Conservation (phyloP, 2,113 vertebrate genomes). For the Nothocercus julius region DNA sequence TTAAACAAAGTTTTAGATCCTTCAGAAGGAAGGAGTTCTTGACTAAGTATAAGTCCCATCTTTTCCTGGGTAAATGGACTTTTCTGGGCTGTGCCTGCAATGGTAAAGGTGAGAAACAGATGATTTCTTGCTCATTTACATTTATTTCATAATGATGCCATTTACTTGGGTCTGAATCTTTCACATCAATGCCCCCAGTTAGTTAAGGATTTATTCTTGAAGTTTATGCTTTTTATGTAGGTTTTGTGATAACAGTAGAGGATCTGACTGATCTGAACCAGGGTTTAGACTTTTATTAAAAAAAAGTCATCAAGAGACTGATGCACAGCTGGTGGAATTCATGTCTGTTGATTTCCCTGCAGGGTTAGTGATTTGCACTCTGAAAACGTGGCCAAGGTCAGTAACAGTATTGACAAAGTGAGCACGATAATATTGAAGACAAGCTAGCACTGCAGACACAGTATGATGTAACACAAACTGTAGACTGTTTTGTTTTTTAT, state of each 20-base stretch:
- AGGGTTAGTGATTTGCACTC: not conserved
- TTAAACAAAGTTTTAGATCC: not conserved
- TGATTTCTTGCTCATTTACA: not conserved
- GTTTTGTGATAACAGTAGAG: not conserved
- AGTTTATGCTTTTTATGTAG: not conserved
- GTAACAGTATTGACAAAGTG: slow-evolving; percentile 47
- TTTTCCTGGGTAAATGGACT: not conserved
- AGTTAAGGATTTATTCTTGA: not conserved
- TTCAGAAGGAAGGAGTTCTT: not conserved
- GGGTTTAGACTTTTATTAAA: not conserved
- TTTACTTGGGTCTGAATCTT: not conserved
- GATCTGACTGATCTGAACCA: not conserved
- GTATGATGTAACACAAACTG: slow-evolving; percentile 21
- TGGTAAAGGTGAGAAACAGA: not conserved
- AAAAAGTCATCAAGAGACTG: not conserved
- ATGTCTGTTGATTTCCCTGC: not conserved
- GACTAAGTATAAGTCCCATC: not conserved
- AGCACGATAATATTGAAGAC: slow-evolving; percentile 16
- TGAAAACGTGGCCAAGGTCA: not conserved
- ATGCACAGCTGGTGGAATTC: not conserved
- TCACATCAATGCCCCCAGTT: no score
- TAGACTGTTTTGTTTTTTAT: not conserved
- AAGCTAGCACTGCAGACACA: not conserved
- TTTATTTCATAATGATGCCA: not conserved
- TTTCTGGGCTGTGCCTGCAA: not conserved